These are phyloP conservation scores for Xenopus petersii DNA, from an alignment of 2,797 vertebrate genomes.

Conservation along the genomic window DNA sequence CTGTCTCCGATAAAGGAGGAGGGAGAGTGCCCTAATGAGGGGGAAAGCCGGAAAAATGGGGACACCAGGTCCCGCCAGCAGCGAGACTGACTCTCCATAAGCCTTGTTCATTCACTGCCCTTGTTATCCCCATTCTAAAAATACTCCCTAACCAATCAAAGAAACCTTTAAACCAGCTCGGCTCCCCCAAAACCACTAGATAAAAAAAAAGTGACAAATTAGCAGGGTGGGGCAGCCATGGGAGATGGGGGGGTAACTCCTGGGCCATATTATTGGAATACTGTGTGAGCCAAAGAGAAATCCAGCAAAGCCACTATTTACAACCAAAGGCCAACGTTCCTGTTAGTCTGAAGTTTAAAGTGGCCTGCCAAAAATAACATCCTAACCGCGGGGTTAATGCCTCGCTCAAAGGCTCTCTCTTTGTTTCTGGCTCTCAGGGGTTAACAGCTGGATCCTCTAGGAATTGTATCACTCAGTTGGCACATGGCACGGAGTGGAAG, in stretches of 20 bases:
- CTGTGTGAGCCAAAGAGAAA: slow-evolving; percentile 23
- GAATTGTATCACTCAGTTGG: slow-evolving; percentile 5
- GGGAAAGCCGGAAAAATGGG: slow-evolving; percentile 17
- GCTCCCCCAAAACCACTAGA: slow-evolving; percentile 50
- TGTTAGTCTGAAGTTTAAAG: slow-evolving; percentile 10
- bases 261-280: slow-evolving; percentile 23
- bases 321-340: slow-evolving; percentile 28
- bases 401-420: neutral
- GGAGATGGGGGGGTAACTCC: neutral
- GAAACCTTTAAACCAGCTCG: slow-evolving; percentile 69
- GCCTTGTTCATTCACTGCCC: slow-evolving; percentile 53
- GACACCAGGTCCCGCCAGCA: slow-evolving; percentile 43
- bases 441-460: slow-evolving; percentile 27
- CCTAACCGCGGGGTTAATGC: slow-evolving; percentile 35
- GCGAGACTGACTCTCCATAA: slow-evolving; percentile 31
- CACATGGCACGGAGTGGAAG: neutral
- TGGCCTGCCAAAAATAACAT: slow-evolving; percentile 39
- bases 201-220: slow-evolving; percentile 47
- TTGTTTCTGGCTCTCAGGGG: slow-evolving; percentile 10
- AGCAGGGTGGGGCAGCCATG: slow-evolving; percentile 35
- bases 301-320: slow-evolving; percentile 34
- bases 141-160: slow-evolving; percentile 78
- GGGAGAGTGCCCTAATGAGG: slow-evolving; percentile 19
- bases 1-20: slow-evolving; percentile 22
- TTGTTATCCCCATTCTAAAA: slow-evolving; percentile 75